These are phyloP conservation scores for Diachasma alloeum DNA, from an alignment of 1,140 invertebrate species.

Conservation along the genomic window DNA sequence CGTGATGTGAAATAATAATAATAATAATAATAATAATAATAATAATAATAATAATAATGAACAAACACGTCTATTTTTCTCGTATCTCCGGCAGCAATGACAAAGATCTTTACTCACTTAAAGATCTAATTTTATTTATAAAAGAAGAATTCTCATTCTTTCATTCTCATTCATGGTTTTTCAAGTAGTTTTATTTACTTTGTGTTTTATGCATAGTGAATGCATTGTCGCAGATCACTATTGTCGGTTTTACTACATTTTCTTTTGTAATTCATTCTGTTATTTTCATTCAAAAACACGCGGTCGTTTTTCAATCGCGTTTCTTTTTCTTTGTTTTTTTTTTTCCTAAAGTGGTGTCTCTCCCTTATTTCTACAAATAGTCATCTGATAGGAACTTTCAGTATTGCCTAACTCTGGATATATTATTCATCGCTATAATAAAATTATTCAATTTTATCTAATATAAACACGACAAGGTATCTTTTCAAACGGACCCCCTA, in stretches of 20 bases:
- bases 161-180: constrained; percentile 2
- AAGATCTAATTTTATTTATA: constrained; percentile 27
- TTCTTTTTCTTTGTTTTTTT: too few relatives aligned
- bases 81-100: not conserved
- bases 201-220: not conserved
- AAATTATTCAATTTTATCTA: constrained; percentile 33
- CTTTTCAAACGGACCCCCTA: constrained; percentile 50
- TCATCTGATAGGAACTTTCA: constrained; percentile 66
- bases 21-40: constrained; percentile 33
- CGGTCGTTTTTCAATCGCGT: constrained; percentile 20
- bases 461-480: constrained; percentile 39
- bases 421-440: constrained; percentile 54
- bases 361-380: constrained; percentile 48
- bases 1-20: constrained; percentile 34
- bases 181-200: not conserved
- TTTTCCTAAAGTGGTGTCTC: constrained; percentile 39
- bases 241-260: not conserved
- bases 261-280: not conserved
- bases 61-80: constrained; percentile 23
- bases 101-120: constrained; percentile 16
- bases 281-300: constrained; percentile 24
- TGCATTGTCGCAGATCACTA: not conserved
- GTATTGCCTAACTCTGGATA: constrained; percentile 64
- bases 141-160: constrained; percentile 13
- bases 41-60: constrained; percentile 41